Percentiles rank a stretch among this genome's conserved stretches.
Evolutionary conservation across 2,113 vertebrate genomes (phyloP).

Genomic region (Caretta caretta): DNA sequence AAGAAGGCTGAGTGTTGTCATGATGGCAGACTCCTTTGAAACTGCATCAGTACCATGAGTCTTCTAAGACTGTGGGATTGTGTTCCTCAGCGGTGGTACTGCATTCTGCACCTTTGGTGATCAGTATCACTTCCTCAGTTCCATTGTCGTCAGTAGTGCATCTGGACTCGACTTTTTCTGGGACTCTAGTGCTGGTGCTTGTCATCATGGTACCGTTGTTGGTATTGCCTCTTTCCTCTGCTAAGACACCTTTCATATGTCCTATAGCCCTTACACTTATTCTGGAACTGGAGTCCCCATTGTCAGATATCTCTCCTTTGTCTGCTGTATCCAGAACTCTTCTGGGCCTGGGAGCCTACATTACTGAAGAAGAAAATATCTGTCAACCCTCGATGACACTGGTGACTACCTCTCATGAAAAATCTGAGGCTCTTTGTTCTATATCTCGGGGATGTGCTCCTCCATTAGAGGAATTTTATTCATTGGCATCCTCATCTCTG

Average conservation of each 20-base stretch:
- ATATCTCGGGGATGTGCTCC: too few relatives aligned
- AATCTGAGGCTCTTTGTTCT: too few relatives aligned
- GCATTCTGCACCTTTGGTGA: neutral
- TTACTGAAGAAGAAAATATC: too few relatives aligned
- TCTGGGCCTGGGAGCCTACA: too few relatives aligned
- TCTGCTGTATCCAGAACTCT: too few relatives aligned
- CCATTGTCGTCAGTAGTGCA: neutral
- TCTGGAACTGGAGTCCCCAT: too few relatives aligned
- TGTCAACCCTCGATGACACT: too few relatives aligned
- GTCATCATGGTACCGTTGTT: constrained; percentile 63
- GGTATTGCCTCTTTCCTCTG: constrained; percentile 34
- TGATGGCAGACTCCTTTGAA: neutral
- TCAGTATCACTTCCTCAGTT: neutral
- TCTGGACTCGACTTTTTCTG: neutral
- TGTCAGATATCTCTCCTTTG: too few relatives aligned
- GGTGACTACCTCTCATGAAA: too few relatives aligned
- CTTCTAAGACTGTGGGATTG: neutral
- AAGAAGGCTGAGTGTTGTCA: neutral
- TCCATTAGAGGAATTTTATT: too few relatives aligned
- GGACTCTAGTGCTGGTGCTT: neutral
- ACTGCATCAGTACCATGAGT: neutral
- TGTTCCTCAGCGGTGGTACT: neutral
- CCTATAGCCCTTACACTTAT: too few relatives aligned
- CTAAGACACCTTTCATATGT: constrained; percentile 25
- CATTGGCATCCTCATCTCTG: too few relatives aligned